Base-by-base conservation (phyloP, 2,888 invertebrate genomes). In the Cephus runcator region DNA sequence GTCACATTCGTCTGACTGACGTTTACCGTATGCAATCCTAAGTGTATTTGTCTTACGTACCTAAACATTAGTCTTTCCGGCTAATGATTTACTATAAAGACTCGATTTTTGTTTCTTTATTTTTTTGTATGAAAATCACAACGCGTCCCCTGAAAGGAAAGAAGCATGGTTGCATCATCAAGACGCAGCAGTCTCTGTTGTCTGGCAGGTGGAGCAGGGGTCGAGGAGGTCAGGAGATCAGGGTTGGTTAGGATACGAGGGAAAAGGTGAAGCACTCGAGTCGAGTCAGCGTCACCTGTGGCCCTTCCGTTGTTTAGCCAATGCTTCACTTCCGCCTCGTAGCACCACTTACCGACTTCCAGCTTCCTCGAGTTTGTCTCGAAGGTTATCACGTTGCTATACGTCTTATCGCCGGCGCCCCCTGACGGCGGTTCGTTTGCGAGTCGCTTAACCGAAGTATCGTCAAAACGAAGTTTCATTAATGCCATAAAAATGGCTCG, bases 261-360 rank as follows among this genome's bases (percentile, higher is more conserved):
- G 56, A 56, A 56, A 56, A 56, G 56, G 23, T 2, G 56, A 56
- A 56, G 56, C 56, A 34, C 73, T 76, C 69, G 56, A 87, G 88
- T 85, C 84, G 86, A 88, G 88, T 88, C 88, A 88, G 87, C 88
- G 88, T 89, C 89, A 90, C 88, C 89, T 90, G 90, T 86, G 87
- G 85, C 88, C 87, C 86, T 84, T 85, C 85, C 83, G 85, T 87
- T 89, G 87, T 88, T 89, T 89, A 88, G 87, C 87, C 87, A 85
- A 85, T 85, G 84, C 90, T 89, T 87, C 85, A 89, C 88, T 89
- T 85, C 81, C 84, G 83, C 81, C 81, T 79, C 81, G 81, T 81
- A 84, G 85, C 82, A 82, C 87, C 86, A 86, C 88, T 89, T 88
- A 73, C 75, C 76, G 75, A 69, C 75, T 68, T 35, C 77, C 23